Evolutionary conservation across 37 sponge, comb jelly and placozoan genomes (phyloP).

Genomic region (Agelas oroides): DNA sequence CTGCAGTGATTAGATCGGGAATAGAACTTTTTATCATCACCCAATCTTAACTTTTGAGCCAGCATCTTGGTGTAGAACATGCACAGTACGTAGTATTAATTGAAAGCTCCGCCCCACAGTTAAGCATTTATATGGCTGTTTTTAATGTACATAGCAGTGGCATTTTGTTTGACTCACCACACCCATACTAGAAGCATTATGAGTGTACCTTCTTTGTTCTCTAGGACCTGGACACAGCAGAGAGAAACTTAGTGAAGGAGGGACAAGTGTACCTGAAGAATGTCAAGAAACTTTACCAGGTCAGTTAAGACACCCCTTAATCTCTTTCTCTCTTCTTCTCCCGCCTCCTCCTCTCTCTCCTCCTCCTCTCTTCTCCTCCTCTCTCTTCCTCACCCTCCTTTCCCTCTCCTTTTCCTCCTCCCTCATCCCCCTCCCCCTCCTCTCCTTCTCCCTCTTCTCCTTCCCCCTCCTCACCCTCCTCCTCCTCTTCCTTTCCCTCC

Average conservation of each 20-base stretch:
- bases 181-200: no score
- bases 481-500: background rate
- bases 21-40: no score
- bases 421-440: background rate
- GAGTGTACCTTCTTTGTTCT: background rate
- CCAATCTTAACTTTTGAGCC: no score
- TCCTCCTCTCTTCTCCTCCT: no score
- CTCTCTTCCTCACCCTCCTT: background rate
- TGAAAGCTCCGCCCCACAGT: no score
- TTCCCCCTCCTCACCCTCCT: background rate
- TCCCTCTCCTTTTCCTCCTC: background rate
- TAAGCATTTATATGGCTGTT: no score
- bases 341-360: conserved; percentile 11
- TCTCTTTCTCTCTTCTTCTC: background rate
- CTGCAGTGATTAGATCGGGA: no score
- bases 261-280: conserved; percentile 88
- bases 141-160: no score
- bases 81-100: no score
- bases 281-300: conserved; percentile 85
- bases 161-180: no score
- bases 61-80: no score
- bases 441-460: background rate
- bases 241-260: conserved; percentile 80
- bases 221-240: conserved; percentile 60
- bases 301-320: no score